A percentile compares a stretch with the other conserved stretches of the same genome.
Evolutionary conservation across 1,140 invertebrate species (phyloP).

Genomic region (Calephelis virginiensis): DNA sequence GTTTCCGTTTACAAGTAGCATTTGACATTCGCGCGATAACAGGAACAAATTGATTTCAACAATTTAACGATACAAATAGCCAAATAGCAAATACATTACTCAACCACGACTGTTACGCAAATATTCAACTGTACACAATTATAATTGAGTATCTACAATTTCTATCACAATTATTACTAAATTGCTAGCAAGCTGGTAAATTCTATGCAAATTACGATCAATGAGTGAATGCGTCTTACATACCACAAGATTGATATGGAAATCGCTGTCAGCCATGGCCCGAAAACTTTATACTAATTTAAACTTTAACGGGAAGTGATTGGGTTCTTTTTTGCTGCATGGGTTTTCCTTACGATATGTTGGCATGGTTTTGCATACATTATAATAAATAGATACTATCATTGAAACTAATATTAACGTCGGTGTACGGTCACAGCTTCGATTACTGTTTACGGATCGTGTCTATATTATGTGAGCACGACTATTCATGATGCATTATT

Average conservation of each 20-base stretch:
- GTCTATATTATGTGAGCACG: neutral
- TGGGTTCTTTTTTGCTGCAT: neutral
- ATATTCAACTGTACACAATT: neutral
- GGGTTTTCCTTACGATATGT: neutral
- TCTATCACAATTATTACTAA: constrained; percentile 3
- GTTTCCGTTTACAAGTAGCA: too few relatives aligned
- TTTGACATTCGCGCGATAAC: too few relatives aligned
- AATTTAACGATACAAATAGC: too few relatives aligned
- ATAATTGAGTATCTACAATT: neutral
- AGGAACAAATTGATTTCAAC: too few relatives aligned
- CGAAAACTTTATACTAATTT: neutral
- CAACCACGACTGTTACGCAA: too few relatives aligned
- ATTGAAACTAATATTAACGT: constrained; percentile 15
- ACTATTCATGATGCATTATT: too few relatives aligned
- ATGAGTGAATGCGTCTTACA: neutral
- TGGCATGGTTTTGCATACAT: constrained; percentile 40
- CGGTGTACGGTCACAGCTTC: constrained; percentile 13
- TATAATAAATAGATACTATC: constrained; percentile 32
- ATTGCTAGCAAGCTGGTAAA: neutral
- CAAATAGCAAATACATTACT: too few relatives aligned
- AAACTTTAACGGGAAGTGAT: neutral
- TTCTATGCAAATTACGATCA: constrained; percentile 12
- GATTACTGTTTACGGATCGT: neutral
- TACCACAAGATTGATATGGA: constrained; percentile 19
- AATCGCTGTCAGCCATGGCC: constrained; percentile 1